Evolutionary conservation across 1,140 invertebrate species (phyloP).

Genomic region (Drusus annulatus): DNA sequence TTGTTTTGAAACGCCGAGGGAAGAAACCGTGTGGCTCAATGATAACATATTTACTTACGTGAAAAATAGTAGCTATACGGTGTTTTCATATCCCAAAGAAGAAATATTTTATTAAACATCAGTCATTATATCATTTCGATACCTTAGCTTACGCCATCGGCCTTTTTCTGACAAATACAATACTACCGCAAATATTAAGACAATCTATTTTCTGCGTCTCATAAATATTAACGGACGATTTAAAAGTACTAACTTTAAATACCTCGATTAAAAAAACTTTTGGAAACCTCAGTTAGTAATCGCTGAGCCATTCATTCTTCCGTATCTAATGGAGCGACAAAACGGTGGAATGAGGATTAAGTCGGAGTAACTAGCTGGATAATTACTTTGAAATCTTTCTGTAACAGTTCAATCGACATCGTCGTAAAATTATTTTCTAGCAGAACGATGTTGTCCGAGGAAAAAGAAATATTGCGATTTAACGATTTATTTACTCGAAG

Average conservation of each 20-base stretch:
- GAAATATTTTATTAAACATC: too few species aligned
- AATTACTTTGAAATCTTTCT: slow-evolving; percentile 44
- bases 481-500: background rate
- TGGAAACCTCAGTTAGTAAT: background rate
- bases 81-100: too few species aligned
- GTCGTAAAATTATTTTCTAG: slow-evolving; percentile 4
- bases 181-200: too few species aligned
- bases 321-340: slow-evolving; percentile 19
- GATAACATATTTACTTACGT: too few species aligned
- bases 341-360: slow-evolving; percentile 40
- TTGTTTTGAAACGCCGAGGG: too few species aligned
- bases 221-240: too few species aligned
- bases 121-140: too few species aligned
- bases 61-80: too few species aligned
- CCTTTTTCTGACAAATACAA: too few species aligned
- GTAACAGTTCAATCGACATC: slow-evolving; percentile 28
- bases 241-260: background rate
- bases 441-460: background rate
- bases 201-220: too few species aligned
- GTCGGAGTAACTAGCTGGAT: slow-evolving; percentile 28
- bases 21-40: too few species aligned
- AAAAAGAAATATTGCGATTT: background rate
- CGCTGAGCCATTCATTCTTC: slow-evolving; percentile 5
- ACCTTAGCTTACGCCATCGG: too few species aligned
- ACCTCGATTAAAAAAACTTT: background rate